Percentiles rank a stretch among this genome's conserved stretches.
These are phyloP conservation scores for Trileptium ribeirensis DNA, from an alignment of 2,888 invertebrate genomes.

Conservation along the genomic window DNA sequence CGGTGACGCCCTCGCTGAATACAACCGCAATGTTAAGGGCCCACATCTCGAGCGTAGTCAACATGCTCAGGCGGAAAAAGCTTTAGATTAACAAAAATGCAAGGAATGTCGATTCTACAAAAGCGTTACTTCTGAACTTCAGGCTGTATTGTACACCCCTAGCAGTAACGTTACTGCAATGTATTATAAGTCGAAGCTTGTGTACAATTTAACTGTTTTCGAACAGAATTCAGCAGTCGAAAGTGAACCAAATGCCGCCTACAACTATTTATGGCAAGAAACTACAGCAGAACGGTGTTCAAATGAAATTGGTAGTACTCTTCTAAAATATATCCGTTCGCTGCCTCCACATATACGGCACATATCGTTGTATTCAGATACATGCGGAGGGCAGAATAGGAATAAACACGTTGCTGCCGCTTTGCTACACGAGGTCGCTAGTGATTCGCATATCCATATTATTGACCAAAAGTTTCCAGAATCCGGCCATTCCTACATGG, in stretches of 20 bases:
- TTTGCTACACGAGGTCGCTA: neutral
- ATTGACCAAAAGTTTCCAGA: too few species aligned
- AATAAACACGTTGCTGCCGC: slow-evolving; percentile 1
- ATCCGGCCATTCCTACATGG: too few species aligned
- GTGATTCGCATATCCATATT: neutral
- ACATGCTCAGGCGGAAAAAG: neutral
- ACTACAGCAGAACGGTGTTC: neutral
- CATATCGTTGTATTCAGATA: neutral
- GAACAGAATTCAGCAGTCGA: too few species aligned
- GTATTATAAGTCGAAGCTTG: slow-evolving; percentile 18
- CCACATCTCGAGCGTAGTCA: neutral
- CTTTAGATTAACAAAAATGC: neutral
- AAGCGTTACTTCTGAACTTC: slow-evolving; percentile 13
- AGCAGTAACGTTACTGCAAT: slow-evolving; percentile 5
- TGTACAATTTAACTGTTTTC: slow-evolving; percentile 14
- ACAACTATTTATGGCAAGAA: slow-evolving; percentile 17
- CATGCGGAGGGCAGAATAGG: too few species aligned
- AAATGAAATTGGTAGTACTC: slow-evolving; percentile 15
- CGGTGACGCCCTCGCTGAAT: neutral
- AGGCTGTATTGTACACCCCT: slow-evolving; percentile 10
- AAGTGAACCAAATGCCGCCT: neutral
- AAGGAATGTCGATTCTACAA: neutral
- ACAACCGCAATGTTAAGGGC: neutral
- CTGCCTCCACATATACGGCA: neutral
- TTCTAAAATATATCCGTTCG: neutral